Evolutionary conservation across 2,888 invertebrate species (phyloP).

Genomic region (Drosophila niveifrons): DNA sequence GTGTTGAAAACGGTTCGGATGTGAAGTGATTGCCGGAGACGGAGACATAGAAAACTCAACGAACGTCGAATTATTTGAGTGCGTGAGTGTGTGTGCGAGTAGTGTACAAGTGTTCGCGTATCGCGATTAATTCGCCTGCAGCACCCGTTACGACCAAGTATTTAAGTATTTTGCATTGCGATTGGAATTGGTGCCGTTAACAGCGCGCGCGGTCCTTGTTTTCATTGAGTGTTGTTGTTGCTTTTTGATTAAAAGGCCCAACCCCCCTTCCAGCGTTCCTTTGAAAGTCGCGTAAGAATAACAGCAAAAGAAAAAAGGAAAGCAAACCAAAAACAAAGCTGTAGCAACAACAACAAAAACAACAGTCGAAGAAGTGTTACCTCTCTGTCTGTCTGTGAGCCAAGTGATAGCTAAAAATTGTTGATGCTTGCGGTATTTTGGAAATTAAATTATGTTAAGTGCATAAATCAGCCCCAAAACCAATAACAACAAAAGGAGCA

Average conservation of each 20-base stretch:
- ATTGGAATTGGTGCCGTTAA: conserved; percentile 26
- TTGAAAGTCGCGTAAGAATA: conserved; percentile 29
- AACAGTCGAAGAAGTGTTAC: conserved; percentile 47
- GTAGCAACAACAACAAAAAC: conserved; percentile 43
- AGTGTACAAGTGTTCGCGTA: conserved; percentile 44
- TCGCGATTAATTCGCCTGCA: conserved; percentile 69
- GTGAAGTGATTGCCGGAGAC: conserved; percentile 20
- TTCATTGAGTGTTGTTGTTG: conserved; percentile 58
- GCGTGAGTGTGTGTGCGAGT: conserved; percentile 26
- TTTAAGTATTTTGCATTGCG: conserved; percentile 26
- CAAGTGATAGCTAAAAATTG: conserved; percentile 49
- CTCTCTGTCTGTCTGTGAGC: conserved; percentile 40
- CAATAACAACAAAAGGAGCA: conserved; percentile 10
- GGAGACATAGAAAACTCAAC: conserved; percentile 31
- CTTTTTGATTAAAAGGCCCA: conserved; percentile 53
- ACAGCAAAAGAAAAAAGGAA: conserved; percentile 49
- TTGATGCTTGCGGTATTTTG: conserved; percentile 62
- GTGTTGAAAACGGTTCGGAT: conserved; percentile 49
- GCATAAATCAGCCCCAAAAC: conserved; percentile 62
- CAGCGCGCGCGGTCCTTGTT: conserved; percentile 47
- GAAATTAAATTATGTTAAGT: conserved; percentile 80
- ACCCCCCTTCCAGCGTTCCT: conserved; percentile 5
- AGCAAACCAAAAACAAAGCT: conserved; percentile 55
- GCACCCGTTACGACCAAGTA: conserved; percentile 53
- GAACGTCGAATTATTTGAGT: conserved; percentile 52